Conservation (phyloP, 2,888 invertebrate genomes). For the Cantharis rufa region DNA sequence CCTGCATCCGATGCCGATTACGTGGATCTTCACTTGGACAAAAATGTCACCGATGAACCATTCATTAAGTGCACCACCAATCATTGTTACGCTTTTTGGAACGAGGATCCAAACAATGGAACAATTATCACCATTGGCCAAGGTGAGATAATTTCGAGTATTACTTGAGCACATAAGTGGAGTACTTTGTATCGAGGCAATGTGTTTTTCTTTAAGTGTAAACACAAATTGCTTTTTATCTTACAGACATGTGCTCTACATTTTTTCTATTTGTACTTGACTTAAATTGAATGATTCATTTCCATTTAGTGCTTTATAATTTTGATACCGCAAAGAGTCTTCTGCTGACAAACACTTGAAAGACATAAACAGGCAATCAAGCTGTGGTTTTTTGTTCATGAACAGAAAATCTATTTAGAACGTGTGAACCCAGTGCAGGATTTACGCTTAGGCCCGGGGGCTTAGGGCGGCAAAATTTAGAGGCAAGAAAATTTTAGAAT, state of each 20-base stretch:
- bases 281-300: not conserved
- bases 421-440: too few relatives aligned
- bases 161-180: not conserved
- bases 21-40: slow-evolving; percentile 38
- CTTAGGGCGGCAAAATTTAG: too few relatives aligned
- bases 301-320: not conserved
- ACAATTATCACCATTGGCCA: slow-evolving; percentile 67
- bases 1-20: slow-evolving; percentile 46
- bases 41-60: slow-evolving; percentile 21
- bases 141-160: slow-evolving; percentile 60
- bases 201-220: not conserved
- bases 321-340: not conserved
- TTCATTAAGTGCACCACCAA: slow-evolving; percentile 24
- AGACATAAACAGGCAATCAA: not conserved
- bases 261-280: not conserved
- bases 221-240: not conserved
- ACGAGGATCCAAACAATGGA: slow-evolving; percentile 65
- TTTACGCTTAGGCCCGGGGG: too few relatives aligned
- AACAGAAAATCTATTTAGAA: not conserved
- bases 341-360: not conserved
- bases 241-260: not conserved
- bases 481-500: too few relatives aligned
- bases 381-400: not conserved
- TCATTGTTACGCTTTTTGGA: slow-evolving; percentile 74
- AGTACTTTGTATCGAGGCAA: not conserved